phyloP scores from a whole-genome alignment of 2,113 vertebrate species.

The Macquaria ambigua region DNA sequence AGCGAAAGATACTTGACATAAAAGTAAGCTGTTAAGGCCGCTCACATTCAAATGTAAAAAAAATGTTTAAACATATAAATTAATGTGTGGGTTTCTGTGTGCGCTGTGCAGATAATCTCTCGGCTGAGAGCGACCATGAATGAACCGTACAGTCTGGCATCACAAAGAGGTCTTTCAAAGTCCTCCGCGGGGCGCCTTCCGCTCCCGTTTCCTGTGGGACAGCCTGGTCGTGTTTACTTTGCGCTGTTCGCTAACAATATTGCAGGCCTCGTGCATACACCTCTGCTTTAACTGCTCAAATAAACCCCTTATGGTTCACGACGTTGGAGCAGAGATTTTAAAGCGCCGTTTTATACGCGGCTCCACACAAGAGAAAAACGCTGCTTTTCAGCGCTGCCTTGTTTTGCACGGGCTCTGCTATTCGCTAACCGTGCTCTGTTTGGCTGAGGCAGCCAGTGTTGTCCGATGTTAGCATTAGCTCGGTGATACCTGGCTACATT shows the following conservation, averaged over 20 bases:
- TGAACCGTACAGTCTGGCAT: constrained; percentile 58
- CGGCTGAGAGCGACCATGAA: constrained; percentile 31
- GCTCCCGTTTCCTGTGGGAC: constrained; percentile 70
- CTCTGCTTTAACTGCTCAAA: not conserved
- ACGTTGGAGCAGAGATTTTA: not conserved
- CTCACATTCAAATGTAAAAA: not conserved
- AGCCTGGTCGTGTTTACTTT: constrained; percentile 70
- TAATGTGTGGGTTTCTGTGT: not conserved
- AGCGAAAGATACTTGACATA: not conserved
- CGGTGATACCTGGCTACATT: not conserved
- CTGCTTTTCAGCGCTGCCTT: not conserved
- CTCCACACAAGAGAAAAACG: not conserved
- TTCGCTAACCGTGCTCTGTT: not conserved
- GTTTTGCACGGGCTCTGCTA: not conserved
- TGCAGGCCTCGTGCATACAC: not conserved
- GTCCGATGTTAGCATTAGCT: constrained; percentile 51
- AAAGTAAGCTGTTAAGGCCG: too few species aligned
- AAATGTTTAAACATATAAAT: not conserved
- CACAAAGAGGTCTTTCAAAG: constrained; percentile 74
- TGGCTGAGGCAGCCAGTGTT: constrained; percentile 6
- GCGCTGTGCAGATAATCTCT: constrained; percentile 11
- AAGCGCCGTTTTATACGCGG: not conserved
- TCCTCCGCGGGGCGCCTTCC: constrained; percentile 75
- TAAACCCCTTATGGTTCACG: fast-evolving
- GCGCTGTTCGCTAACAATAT: constrained; percentile 48